Percentiles rank a stretch among this genome's conserved stretches.
These are phyloP conservation scores for Linhomoeus sp. DNA, from an alignment of 2,888 invertebrate species.

Conservation along the genomic window DNA sequence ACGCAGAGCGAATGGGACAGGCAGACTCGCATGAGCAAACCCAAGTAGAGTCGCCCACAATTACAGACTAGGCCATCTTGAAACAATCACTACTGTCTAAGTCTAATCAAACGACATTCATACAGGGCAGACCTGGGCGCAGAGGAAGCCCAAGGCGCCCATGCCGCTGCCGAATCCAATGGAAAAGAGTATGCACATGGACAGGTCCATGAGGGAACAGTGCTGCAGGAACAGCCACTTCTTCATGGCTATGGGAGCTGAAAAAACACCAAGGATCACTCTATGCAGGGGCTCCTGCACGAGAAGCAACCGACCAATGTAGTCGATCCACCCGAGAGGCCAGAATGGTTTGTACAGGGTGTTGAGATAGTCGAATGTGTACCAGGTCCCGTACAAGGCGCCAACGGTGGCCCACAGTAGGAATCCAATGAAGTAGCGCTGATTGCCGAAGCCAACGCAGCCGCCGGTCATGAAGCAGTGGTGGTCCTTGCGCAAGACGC, in stretches of 20 bases:
- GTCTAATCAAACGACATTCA: no score
- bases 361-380: constrained; percentile 12
- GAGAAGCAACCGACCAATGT: neutral
- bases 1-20: no score
- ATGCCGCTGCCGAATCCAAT: neutral
- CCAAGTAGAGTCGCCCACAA: no score
- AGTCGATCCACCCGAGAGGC: constrained; percentile 4
- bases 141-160: neutral
- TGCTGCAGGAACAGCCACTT: neutral
- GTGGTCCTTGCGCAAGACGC: constrained; percentile 32
- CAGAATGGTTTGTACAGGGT: constrained; percentile 5
- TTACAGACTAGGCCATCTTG: no score
- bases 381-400: constrained; percentile 11
- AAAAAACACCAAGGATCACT: neutral
- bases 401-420: constrained; percentile 24
- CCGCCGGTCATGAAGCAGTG: constrained; percentile 31
- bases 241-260: neutral
- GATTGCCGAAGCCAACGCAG: constrained; percentile 33
- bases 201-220: neutral
- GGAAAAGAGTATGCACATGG: neutral
- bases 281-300: neutral
- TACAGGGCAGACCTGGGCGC: no score
- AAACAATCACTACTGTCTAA: no score
- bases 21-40: no score
- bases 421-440: constrained; percentile 31